phyloP scores from a whole-genome alignment of 2,113 vertebrate species.

The Paralichthys olivaceus region DNA sequence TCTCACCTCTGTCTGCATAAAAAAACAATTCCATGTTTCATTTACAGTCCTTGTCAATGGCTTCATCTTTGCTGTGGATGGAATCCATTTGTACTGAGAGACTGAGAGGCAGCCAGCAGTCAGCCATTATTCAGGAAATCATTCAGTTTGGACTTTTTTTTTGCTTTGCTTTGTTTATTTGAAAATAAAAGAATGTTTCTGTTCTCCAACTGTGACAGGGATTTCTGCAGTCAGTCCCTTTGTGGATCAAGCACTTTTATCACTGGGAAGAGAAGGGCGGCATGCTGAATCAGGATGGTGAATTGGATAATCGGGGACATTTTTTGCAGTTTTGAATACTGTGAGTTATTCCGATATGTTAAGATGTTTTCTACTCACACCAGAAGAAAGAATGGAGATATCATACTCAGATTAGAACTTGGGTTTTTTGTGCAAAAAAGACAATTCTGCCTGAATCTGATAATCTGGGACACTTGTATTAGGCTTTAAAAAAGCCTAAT shows the following conservation, averaged over 20 bases:
- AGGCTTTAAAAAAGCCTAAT: too few species aligned
- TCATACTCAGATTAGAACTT: too few species aligned
- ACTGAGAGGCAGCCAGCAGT: neutral
- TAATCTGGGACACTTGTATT: too few species aligned
- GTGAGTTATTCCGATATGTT: too few species aligned
- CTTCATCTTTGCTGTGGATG: neutral
- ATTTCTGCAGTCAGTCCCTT: too few species aligned
- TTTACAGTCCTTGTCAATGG: neutral
- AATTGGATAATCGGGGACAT: too few species aligned
- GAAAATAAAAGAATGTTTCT: neutral
- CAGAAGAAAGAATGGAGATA: too few species aligned
- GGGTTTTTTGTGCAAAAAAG: too few species aligned
- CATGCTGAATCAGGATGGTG: neutral
- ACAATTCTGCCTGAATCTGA: too few species aligned
- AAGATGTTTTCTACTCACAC: too few species aligned
- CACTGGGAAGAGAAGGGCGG: neutral
- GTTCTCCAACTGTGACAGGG: too few species aligned
- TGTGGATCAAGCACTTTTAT: neutral
- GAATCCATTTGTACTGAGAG: neutral
- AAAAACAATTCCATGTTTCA: neutral
- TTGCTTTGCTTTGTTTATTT: neutral
- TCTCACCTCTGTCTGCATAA: neutral
- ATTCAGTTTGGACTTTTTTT: neutral
- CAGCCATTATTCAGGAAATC: slow-evolving; percentile 4
- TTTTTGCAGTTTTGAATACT: too few species aligned